Conservation (phyloP, 2,797 vertebrate genomes). For the Amazonetta brasiliensis region DNA sequence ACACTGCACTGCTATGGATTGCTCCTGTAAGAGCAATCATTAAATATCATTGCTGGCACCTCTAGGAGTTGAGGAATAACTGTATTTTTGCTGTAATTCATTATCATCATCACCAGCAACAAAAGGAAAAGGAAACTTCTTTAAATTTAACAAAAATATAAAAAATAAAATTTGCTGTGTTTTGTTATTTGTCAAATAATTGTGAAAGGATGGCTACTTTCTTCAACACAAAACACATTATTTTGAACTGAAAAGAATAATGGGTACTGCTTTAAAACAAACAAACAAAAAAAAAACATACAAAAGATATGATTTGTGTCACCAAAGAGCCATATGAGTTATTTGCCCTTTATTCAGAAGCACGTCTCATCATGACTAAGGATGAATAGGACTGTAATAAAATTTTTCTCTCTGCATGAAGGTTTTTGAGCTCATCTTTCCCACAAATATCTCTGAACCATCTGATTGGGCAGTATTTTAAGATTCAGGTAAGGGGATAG, state of each 20-base stretch:
- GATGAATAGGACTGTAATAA: background rate
- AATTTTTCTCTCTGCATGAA: background rate
- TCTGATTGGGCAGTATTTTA: background rate
- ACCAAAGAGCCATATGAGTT: background rate
- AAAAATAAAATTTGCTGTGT: background rate
- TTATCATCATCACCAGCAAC: no score
- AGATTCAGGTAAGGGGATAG: background rate
- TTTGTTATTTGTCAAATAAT: background rate
- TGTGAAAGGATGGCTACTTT: background rate
- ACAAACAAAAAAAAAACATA: background rate
- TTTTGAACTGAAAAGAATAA: background rate
- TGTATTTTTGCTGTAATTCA: background rate
- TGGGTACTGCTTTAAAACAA: background rate
- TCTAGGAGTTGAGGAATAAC: background rate
- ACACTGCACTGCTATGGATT: background rate
- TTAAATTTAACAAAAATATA: background rate
- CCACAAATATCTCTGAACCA: background rate
- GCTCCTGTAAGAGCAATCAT: background rate
- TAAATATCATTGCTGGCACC: background rate
- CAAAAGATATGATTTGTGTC: background rate
- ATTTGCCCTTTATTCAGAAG: background rate
- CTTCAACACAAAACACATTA: background rate
- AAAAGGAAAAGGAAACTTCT: accelerated
- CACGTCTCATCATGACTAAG: background rate
- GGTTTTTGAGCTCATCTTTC: background rate